Conservation (phyloP, 2,113 vertebrate species). For the Axis porcinus region DNA sequence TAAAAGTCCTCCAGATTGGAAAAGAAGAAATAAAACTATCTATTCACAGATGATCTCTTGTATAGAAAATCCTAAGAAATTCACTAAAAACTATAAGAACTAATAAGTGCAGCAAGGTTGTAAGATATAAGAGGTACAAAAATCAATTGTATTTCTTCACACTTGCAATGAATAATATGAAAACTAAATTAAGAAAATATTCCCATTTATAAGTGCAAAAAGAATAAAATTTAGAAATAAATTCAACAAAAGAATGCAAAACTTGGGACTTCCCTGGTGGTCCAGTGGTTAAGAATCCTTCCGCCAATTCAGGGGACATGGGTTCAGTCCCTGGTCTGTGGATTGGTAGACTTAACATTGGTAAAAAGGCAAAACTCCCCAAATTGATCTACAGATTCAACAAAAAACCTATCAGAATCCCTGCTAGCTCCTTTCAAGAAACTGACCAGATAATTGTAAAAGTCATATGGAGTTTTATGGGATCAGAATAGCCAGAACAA, state of each 20-base stretch:
- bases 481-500: neutral
- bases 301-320: neutral
- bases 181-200: neutral
- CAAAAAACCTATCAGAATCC: neutral
- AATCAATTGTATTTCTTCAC: neutral
- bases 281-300: neutral
- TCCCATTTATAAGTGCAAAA: neutral
- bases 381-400: neutral
- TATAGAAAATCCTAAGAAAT: neutral
- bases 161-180: neutral
- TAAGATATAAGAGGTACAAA: neutral
- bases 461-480: neutral
- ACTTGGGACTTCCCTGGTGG: neutral
- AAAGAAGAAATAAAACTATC: neutral
- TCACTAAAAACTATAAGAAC: neutral
- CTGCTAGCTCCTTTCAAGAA: neutral
- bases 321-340: neutral
- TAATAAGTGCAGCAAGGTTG: neutral
- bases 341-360: neutral
- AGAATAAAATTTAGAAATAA: slow-evolving; percentile 10
- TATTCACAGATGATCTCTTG: neutral
- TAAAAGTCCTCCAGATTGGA: neutral
- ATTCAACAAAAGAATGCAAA: neutral
- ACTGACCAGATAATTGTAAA: neutral
- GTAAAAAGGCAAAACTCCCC: neutral